Evolutionary conservation across 2,797 vertebrate genomes (phyloP).

Genomic region (Hyperoplus immaculatus): DNA sequence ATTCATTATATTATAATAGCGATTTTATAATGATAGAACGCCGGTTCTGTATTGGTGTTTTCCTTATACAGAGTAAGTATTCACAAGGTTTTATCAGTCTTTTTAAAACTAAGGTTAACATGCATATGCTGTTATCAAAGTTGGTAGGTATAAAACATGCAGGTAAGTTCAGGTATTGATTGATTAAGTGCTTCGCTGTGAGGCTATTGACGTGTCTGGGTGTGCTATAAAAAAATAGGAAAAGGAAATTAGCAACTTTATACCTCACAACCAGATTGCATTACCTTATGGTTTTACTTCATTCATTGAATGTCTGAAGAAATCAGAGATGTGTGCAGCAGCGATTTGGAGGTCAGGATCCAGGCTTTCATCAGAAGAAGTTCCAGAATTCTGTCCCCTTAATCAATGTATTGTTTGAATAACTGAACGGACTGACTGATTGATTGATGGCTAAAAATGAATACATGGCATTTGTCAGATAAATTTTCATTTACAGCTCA

Average conservation of each 20-base stretch:
- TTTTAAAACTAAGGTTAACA: slow-evolving; percentile 30
- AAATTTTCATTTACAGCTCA: background rate
- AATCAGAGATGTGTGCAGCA: background rate
- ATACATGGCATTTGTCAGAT: slow-evolving; percentile 2
- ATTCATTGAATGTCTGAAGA: background rate
- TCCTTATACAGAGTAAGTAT: background rate
- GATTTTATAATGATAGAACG: too few species aligned
- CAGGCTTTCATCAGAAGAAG: background rate
- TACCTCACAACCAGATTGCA: background rate
- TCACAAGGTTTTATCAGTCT: slow-evolving; percentile 12
- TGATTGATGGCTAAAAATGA: slow-evolving; percentile 12
- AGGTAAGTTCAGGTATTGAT: slow-evolving; percentile 58
- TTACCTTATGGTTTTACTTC: slow-evolving; percentile 1
- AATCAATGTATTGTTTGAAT: slow-evolving; percentile 25
- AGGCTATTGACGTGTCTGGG: slow-evolving; percentile 37
- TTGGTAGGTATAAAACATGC: slow-evolving; percentile 55
- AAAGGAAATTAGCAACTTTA: background rate
- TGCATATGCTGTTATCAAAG: slow-evolving; percentile 42
- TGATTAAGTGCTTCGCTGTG: slow-evolving; percentile 23
- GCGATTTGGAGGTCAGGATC: background rate
- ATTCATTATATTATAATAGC: too few species aligned
- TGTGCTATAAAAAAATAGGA: slow-evolving; percentile 32
- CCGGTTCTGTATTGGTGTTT: too few species aligned
- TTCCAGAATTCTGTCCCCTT: slow-evolving; percentile 9
- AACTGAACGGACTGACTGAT: slow-evolving; percentile 2